Evolutionary conservation across 2,888 invertebrate genomes (phyloP).

Genomic region (Rhynchonema sp.): DNA sequence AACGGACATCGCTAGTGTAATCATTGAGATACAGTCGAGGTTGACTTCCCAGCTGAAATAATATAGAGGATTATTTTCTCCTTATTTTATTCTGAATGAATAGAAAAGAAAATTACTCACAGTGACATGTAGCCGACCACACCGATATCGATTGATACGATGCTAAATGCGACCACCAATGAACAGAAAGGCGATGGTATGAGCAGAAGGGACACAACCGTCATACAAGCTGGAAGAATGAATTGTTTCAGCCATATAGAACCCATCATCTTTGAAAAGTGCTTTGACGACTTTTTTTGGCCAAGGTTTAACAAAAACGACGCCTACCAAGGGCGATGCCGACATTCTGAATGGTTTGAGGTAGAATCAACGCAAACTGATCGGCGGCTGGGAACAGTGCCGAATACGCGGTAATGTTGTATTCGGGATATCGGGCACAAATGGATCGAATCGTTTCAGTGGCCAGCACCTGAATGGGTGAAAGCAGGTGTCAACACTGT

Average conservation of each 20-base stretch:
- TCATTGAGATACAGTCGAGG: conserved; percentile 59
- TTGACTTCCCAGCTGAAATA: conserved; percentile 54
- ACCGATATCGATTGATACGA: conserved; percentile 69
- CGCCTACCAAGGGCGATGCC: conserved; percentile 48
- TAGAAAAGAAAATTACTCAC: neutral
- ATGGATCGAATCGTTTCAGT: neutral
- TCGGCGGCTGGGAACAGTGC: neutral
- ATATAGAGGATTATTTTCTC: neutral
- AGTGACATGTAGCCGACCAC: conserved; percentile 82
- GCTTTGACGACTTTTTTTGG: too few relatives aligned
- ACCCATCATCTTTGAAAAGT: too few relatives aligned
- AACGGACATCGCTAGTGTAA: conserved; percentile 81
- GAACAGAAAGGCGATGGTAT: conserved; percentile 72
- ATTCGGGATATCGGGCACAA: neutral
- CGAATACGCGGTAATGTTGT: neutral
- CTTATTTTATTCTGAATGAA: neutral
- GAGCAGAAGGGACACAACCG: conserved; percentile 71
- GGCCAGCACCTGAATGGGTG: neutral
- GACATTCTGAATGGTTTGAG: conserved; percentile 39
- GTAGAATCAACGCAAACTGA: neutral
- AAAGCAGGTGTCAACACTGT: too few relatives aligned
- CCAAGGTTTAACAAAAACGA: neutral
- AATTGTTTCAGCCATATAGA: too few relatives aligned
- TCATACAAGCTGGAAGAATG: conserved; percentile 47
- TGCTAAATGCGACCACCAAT: conserved; percentile 76